Conservation (phyloP, 2,797 vertebrate genomes). For the Rhabdophis nuchalis region DNA sequence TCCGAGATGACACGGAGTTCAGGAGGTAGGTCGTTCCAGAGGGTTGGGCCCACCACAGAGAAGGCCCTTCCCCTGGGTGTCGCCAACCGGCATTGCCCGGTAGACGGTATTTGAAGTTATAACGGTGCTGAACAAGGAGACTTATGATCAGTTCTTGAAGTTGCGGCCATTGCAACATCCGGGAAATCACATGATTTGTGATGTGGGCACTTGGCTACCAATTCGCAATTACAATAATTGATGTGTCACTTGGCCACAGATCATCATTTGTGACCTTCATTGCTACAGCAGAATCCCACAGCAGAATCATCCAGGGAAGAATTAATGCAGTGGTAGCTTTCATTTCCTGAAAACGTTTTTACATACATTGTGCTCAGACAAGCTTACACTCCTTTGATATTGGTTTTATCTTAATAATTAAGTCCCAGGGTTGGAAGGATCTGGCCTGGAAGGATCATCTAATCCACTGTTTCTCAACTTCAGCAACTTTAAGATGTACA, state of each 20-base stretch:
- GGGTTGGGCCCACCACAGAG: too few species aligned
- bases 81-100: too few species aligned
- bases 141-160: neutral
- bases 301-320: neutral
- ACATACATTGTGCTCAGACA: neutral
- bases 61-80: too few species aligned
- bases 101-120: neutral
- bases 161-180: neutral
- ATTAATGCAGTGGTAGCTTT: neutral
- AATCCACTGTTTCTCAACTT: neutral
- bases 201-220: neutral
- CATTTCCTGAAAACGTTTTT: neutral
- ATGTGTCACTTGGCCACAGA: neutral
- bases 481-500: neutral
- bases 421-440: neutral
- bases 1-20: too few species aligned
- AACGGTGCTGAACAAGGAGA: neutral
- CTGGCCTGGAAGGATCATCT: neutral
- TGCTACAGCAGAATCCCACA: neutral
- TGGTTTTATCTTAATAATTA: neutral
- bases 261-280: neutral
- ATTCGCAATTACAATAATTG: neutral
- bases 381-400: neutral
- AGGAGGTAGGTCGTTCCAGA: too few species aligned
- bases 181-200: neutral